Evolutionary conservation across 2,113 vertebrate species (phyloP), one percentile per base, ranked within the genome.

Genomic region (Falco punctatus): DNA sequence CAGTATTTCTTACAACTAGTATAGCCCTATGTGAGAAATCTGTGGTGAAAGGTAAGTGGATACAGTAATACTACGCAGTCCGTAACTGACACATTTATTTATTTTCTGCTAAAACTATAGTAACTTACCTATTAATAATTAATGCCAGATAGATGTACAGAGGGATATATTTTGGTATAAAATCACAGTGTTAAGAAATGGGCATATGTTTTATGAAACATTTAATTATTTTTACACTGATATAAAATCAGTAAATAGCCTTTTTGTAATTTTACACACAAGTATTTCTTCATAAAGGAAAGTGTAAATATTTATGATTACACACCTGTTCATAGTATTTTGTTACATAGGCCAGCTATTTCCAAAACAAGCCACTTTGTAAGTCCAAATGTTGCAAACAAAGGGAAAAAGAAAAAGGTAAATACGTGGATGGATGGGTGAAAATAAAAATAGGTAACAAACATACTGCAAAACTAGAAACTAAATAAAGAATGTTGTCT

Each of bases 291-390:
- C 40, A 82, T 62, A 84, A 78, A 84, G 6, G 10, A 88, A 81
- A 82, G 35, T 22, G 48, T 86, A 95, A 88, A 88, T 91, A 93
- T 92, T 95, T 91, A 88, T 86, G 27, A 81, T 72, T 77, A 58
- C 33, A 80, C 22, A 90, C 30, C 24, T 94, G 28, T 74, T 92
- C 26, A 57, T 21, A 69, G 6, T 33, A 78, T 80, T 78, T 75
- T 79, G 22, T 66, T 91, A 61, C 23, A 52, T 32, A 79, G 65
- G 46, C 22, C 74, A 83, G 35, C 40, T 90, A 70, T 42, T 79
- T 74, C 22, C 57, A 75, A 95, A 94, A 51, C 13, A 92, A 94
- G 11, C 9, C 26, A 19, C 62, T 51, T 33, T 73, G 12, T 35
- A 91, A 87, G 51, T 61, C 23, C 35, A 88, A 83, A 88, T 52